These are phyloP conservation scores for Pterostichus madidus DNA, from an alignment of 2,888 invertebrate genomes.

Conservation along the genomic window DNA sequence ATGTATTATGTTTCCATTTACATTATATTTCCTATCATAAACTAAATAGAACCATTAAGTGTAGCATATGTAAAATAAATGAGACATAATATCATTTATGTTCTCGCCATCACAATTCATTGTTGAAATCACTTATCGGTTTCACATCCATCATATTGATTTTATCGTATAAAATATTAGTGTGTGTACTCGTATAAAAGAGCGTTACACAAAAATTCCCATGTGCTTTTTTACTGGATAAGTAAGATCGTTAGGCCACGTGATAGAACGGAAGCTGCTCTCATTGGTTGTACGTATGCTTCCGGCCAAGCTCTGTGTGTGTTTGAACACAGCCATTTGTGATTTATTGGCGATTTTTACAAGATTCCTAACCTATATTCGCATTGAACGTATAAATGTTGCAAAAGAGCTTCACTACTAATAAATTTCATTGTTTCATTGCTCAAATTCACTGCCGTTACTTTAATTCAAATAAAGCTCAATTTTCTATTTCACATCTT, in stretches of 20 bases:
- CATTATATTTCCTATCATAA: too few relatives aligned
- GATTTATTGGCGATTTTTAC: slow-evolving; percentile 7
- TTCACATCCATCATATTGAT: not conserved
- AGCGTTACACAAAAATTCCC: slow-evolving; percentile 10
- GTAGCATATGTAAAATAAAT: too few relatives aligned
- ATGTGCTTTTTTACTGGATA: not conserved
- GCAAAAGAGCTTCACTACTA: not conserved
- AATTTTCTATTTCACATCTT: too few relatives aligned
- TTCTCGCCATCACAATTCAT: not conserved
- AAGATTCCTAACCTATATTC: slow-evolving; percentile 5
- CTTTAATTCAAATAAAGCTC: too few relatives aligned
- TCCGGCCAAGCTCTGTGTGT: not conserved
- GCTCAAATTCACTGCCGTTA: too few relatives aligned
- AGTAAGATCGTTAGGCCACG: slow-evolving; percentile 2
- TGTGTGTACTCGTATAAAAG: not conserved
- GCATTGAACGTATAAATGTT: not conserved
- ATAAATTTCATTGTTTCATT: not conserved
- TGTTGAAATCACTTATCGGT: slow-evolving; percentile 2
- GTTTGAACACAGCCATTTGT: slow-evolving; percentile 1
- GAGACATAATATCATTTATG: too few relatives aligned
- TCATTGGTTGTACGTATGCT: not conserved
- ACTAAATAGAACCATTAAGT: not conserved
- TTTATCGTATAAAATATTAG: slow-evolving; percentile 8
- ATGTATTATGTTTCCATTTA: too few relatives aligned
- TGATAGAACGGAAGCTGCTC: slow-evolving; percentile 7